phyloP scores from a whole-genome alignment of 1,140 invertebrate genomes.

The Drosophila orena region DNA sequence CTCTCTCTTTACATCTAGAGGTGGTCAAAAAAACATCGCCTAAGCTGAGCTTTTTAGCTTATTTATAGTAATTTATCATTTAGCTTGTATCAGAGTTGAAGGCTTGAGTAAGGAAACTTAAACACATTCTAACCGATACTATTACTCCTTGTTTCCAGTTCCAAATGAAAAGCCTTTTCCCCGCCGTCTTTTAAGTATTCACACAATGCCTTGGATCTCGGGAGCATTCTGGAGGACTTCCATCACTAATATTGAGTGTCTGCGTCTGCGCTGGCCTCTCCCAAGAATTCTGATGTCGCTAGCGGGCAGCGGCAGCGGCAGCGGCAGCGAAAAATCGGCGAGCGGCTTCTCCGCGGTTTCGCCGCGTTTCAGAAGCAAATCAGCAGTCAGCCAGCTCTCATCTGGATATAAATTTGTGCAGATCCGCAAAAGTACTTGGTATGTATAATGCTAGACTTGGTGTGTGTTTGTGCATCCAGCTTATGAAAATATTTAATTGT shows the following conservation, averaged over 20 bases:
- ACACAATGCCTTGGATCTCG: slow-evolving; percentile 10
- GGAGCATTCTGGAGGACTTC: neutral
- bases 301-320: slow-evolving; percentile 25
- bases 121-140: too few relatives aligned
- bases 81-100: too few relatives aligned
- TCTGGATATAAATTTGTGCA: slow-evolving; percentile 60
- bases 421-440: slow-evolving; percentile 66
- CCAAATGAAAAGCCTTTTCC: neutral
- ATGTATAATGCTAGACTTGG: slow-evolving; percentile 47
- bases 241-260: neutral
- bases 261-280: slow-evolving; percentile 12
- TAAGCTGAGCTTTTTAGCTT: neutral
- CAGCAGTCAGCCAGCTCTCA: slow-evolving; percentile 56
- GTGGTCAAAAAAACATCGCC: neutral
- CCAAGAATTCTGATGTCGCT: slow-evolving; percentile 6
- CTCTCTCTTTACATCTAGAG: neutral
- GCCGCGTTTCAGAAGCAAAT: slow-evolving; percentile 63
- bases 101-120: neutral
- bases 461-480: slow-evolving; percentile 13
- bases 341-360: slow-evolving; percentile 33
- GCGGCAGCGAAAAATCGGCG: slow-evolving; percentile 20
- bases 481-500: slow-evolving; percentile 34
- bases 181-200: too few relatives aligned
- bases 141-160: neutral
- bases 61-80: neutral